phyloP scores from a whole-genome alignment of 2,888 invertebrate genomes.

The Leucophenga maculata region DNA sequence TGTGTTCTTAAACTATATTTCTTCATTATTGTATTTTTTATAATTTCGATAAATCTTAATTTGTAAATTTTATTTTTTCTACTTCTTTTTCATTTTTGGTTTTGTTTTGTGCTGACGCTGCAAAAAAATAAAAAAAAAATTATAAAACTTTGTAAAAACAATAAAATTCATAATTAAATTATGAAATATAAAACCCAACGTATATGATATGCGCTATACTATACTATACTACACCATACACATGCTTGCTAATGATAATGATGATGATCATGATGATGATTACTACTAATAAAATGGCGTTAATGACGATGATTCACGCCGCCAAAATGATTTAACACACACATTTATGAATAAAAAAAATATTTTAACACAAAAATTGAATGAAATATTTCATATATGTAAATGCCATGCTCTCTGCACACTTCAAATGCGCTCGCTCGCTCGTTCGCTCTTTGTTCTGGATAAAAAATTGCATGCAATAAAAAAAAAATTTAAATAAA shows the following conservation, averaged over 20 bases:
- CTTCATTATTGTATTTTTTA: slow-evolving; percentile 8
- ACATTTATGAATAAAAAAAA: slow-evolving; percentile 1
- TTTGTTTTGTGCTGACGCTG: slow-evolving; percentile 18
- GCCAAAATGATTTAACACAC: not conserved
- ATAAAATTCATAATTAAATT: not conserved
- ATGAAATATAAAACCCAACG: not conserved
- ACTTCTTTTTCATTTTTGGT: slow-evolving; percentile 29
- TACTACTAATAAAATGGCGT: not conserved
- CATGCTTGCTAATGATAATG: not conserved
- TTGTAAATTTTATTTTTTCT: slow-evolving; percentile 4
- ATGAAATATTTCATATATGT: not conserved
- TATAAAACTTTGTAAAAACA: not conserved
- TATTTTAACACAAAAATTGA: not conserved
- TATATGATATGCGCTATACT: no score
- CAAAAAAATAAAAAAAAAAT: slow-evolving; percentile 1
- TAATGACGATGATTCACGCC: slow-evolving; percentile 7
- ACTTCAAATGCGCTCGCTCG: not conserved
- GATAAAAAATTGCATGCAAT: slow-evolving; percentile 1
- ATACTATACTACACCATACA: no score
- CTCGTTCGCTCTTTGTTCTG: not conserved
- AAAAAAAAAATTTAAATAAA: not conserved
- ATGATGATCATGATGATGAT: not conserved
- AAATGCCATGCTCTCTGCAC: not conserved
- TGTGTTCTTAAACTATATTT: not conserved
- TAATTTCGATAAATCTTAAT: not conserved